A percentile compares a stretch with the other conserved stretches of the same genome.
Evolutionary conservation across 2,113 vertebrate species (phyloP).

Genomic region (Tichodroma muraria): DNA sequence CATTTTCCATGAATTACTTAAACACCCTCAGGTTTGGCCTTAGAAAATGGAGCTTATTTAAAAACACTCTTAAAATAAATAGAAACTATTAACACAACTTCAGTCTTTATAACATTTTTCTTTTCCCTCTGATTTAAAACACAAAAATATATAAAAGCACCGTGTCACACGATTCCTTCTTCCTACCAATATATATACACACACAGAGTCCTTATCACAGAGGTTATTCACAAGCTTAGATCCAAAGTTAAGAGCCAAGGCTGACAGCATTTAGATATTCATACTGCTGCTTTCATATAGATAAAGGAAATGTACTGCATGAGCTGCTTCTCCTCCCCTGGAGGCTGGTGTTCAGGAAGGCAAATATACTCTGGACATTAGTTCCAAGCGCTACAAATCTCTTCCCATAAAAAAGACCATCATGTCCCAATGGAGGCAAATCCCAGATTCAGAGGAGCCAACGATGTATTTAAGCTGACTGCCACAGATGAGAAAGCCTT

Average conservation of each 20-base stretch:
- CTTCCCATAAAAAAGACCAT: not conserved
- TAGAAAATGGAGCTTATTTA: not conserved
- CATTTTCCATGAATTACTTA: not conserved
- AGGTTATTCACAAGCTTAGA: not conserved
- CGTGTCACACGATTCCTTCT: not conserved
- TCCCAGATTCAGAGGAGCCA: not conserved
- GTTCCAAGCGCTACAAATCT: not conserved
- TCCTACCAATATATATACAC: not conserved
- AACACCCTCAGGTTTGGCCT: not conserved
- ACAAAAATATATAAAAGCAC: not conserved
- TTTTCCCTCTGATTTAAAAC: not conserved
- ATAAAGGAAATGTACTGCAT: not conserved
- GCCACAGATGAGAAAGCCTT: not conserved
- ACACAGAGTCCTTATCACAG: not conserved
- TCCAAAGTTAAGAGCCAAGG: not conserved
- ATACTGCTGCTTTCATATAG: not conserved
- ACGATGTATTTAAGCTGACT: not conserved
- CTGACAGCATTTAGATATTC: not conserved
- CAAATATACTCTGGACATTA: not conserved
- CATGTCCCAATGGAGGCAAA: not conserved
- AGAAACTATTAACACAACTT: not conserved
- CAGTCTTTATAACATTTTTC: not conserved
- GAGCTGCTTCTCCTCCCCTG: not conserved
- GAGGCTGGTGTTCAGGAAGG: not conserved
- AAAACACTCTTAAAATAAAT: not conserved